Base-by-base conservation (phyloP, 2,888 invertebrate species). In the Mesorhabditis belari region DNA sequence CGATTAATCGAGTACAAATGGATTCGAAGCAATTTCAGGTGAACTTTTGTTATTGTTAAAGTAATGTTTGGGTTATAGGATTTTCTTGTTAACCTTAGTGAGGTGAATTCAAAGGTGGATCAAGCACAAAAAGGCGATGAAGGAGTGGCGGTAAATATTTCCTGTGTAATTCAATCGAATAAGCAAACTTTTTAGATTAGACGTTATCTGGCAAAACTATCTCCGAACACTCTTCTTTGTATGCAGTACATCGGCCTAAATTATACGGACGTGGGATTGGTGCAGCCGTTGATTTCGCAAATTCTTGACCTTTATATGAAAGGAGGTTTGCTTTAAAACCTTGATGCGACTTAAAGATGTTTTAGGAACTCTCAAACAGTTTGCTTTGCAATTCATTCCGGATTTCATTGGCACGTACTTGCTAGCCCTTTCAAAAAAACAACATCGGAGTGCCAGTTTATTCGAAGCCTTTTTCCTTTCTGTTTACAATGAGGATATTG, bases 401-500 rank as follows among this genome's bases (percentile, higher is more conserved):
- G 64, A 70, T 19, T 69, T 79, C 52, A 62, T 76, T 5, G 65
- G 68, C 21, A 57, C 69, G 4, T 79, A 79, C 58, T 60, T 79
- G 6, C 62, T 67, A 26, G 75, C 74, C 3, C 50, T 72, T 24
- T 66, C 74, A 12, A 74, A 72, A 58, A 70, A 74, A 50, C 77
- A 77, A 49, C 66, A 76, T 51, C 71, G 70, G 59, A 66, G 67
- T 50, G 63, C 67, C 4, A 61, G 75, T n/a, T 58, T 80, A 52
- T 69, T 79, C 26, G 79, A 79, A 55, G 76, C 75, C 17, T 74
- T 80, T 52, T 74, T 80, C 53, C 62, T 77, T 24, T 76, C 80
- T 5, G 64, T 80, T 54, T 80, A 80, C 63, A 80, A 80, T 58
- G 80, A 80, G 55, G 80, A 80, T 61, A 77, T 80, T 44, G 67